These are phyloP conservation scores for Sebastes matsubarae DNA, from an alignment of 2,797 vertebrate genomes.

Conservation along the genomic window DNA sequence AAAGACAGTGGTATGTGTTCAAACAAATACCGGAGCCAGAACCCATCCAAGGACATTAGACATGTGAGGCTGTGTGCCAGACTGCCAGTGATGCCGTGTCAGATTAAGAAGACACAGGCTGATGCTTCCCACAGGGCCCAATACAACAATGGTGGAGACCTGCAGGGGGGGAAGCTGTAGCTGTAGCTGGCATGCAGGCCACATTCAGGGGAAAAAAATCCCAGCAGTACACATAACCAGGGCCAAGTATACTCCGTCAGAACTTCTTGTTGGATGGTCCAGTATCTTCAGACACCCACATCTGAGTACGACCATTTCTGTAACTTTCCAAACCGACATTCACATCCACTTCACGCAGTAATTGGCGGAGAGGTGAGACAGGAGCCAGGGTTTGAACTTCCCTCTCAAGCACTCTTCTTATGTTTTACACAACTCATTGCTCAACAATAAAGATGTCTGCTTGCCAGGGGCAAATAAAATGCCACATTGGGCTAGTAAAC, in stretches of 20 bases:
- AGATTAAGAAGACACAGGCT: constrained; percentile 68
- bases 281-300: neutral
- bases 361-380: neutral
- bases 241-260: neutral
- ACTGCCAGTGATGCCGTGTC: constrained; percentile 66
- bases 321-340: neutral
- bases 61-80: constrained; percentile 50
- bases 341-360: neutral
- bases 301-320: neutral
- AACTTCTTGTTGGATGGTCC: neutral
- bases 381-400: neutral
- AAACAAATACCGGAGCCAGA: constrained; percentile 39
- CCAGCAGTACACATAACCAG: neutral
- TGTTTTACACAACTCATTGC: no score
- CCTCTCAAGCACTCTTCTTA: no score
- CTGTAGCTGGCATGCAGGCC: constrained; percentile 26
- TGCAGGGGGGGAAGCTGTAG: constrained; percentile 38
- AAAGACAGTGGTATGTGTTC: constrained; percentile 25
- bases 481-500: no score
- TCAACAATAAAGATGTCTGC: no score
- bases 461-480: no score
- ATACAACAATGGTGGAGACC: constrained; percentile 47
- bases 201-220: constrained; percentile 3
- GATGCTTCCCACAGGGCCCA: constrained; percentile 64
- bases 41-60: constrained; percentile 49